Conservation (phyloP, 64 coral and sea anemone species). For the Montipora sp. region DNA sequence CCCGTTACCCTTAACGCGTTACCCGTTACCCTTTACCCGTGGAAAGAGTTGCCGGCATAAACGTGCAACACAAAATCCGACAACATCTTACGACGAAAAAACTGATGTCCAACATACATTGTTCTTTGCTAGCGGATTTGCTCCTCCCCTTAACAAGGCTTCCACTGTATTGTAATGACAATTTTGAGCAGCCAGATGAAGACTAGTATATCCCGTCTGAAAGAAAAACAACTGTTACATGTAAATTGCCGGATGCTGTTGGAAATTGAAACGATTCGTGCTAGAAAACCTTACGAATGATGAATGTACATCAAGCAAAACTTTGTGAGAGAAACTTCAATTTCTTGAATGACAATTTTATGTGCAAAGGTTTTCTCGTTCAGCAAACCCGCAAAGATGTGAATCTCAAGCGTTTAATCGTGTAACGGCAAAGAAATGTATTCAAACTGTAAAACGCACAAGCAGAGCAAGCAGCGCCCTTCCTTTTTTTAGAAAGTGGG, state of each 20-base stretch:
- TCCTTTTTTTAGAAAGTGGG: no score
- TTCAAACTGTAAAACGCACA: no score
- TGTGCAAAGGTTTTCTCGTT: no score
- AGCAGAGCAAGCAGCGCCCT: no score
- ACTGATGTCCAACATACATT: slow-evolving; percentile 60
- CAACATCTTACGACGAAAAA: no score
- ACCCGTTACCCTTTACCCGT: no score
- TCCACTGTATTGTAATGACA: slow-evolving; percentile 67
- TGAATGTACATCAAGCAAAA: background rate
- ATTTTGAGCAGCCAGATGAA: slow-evolving; percentile 89
- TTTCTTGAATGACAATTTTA: background rate
- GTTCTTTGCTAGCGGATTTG: slow-evolving; percentile 76
- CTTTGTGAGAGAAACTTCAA: background rate
- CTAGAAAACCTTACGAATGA: no score
- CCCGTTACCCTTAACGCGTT: no score
- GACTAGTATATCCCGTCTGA: slow-evolving; percentile 75
- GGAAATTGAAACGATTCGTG: no score
- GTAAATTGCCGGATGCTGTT: background rate
- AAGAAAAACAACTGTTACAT: background rate
- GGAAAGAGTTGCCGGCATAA: background rate
- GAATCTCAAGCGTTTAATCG: no score
- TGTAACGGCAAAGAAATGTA: no score
- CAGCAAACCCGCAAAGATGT: no score
- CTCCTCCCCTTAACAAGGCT: slow-evolving; percentile 51
- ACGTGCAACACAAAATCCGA: background rate